Evolutionary conservation across 2,113 vertebrate species (phyloP), one percentile per base, ranked within the genome.

Genomic region (Columba livia): DNA sequence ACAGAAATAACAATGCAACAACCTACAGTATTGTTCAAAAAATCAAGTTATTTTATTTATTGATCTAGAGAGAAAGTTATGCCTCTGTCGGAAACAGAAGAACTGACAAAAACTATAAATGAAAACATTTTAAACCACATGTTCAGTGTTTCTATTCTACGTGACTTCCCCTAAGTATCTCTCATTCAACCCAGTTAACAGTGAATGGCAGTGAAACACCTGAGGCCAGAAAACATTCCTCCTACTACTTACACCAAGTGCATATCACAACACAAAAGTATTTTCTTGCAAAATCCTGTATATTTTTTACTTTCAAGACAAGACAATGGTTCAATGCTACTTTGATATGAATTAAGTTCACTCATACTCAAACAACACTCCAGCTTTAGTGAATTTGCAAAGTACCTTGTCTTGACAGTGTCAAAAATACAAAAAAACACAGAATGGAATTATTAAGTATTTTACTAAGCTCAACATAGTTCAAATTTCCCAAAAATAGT

Each of bases 151-250:
- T 89, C 61, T 65, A 9, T 53, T 40, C 56, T 57, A 60, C 2
- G 0, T 62, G 32, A 71, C 11, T 40, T 0, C 8, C 12, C 23
- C 8, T 4, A 77, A 42, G 24, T 20, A 32, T 13, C 7, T 25
- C 32, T 57, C 38, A 64, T 23, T 74, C 40, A 72, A 79, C 86
- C 9, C 25, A 70, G 21, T 91, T 69, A 77, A 91, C 24, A 57
- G 25, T 15, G 56, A 65, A 80, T 8, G 2, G 15, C 13, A 90
- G 29, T 29, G 25, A 77, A 96, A 77, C 7, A 90, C 3, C 5
- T 9, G 18, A 91, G n/a, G 20, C 18, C 20, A 70, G 40, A 36
- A 89, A 56, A 57, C 24, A 40, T 28, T n/a, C 19, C 51, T 75
- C 8, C 5, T 77, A 3, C 64, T 71, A 34, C 24, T 66, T 58